Evolutionary conservation across 2,113 vertebrate species (phyloP).

Genomic region (Malaclemys terrapin): DNA sequence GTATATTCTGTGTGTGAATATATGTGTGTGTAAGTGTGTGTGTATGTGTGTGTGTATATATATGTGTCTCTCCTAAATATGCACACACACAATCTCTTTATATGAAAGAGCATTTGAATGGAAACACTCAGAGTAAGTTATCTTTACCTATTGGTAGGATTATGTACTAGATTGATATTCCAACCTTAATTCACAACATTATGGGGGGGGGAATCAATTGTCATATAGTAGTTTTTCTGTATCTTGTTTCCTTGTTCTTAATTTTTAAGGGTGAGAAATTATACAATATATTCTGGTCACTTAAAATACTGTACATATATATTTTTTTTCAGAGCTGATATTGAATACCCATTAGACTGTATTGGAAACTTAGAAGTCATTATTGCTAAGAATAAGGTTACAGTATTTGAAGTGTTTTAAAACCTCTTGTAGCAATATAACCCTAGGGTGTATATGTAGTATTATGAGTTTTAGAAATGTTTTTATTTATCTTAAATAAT

Average conservation of each 20-base stretch:
- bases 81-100: background rate
- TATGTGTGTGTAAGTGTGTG: background rate
- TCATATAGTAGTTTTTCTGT: background rate
- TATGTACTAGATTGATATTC: background rate
- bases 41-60: background rate
- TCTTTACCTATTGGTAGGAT: background rate
- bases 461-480: background rate
- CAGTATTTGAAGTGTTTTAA: background rate
- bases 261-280: background rate
- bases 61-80: background rate
- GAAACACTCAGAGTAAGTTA: background rate
- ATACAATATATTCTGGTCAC: background rate
- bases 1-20: background rate
- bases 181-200: background rate
- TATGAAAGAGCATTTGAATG: background rate
- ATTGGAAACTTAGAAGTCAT: background rate
- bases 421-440: background rate
- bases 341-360: background rate
- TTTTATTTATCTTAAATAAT: background rate
- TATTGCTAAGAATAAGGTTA: background rate
- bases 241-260: background rate
- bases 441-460: background rate
- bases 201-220: background rate
- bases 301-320: background rate
- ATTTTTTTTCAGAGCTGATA: background rate